A percentile compares a stretch with the other conserved stretches of the same genome.
These are phyloP conservation scores for Edolisoma coerulescens DNA, from an alignment of 2,113 vertebrate genomes.

Conservation along the genomic window DNA sequence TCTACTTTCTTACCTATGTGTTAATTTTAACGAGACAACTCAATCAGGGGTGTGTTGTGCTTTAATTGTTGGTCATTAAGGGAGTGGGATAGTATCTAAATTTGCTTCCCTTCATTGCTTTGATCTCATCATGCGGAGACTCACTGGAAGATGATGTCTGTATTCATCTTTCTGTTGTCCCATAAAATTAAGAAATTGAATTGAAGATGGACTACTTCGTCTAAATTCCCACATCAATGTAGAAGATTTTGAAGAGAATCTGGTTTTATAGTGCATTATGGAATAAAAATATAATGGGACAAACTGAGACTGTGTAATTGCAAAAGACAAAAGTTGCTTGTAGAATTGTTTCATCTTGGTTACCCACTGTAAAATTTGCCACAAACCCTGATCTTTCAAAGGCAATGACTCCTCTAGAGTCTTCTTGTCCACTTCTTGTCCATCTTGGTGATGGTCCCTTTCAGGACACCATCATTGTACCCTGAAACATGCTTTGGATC, in stretches of 20 bases:
- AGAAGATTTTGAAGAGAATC: neutral
- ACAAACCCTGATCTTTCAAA: neutral
- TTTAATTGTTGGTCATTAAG: neutral
- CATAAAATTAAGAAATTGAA: neutral
- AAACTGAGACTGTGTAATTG: neutral
- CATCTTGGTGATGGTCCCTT: neutral
- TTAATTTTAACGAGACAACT: neutral
- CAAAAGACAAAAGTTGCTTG: neutral
- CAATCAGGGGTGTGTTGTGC: rapidly evolving
- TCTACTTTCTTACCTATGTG: neutral
- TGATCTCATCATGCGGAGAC: neutral
- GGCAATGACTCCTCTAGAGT: neutral
- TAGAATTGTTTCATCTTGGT: neutral
- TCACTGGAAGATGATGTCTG: neutral
- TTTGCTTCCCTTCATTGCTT: neutral
- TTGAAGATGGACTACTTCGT: neutral
- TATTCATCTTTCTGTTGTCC: neutral
- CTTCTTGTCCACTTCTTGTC: neutral
- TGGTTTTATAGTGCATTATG: neutral
- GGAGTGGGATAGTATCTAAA: neutral
- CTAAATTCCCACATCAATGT: neutral
- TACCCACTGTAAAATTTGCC: neutral
- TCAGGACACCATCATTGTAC: neutral
- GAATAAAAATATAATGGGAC: neutral
- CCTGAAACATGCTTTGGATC: neutral